Conservation (phyloP, 2,113 vertebrate species). For the Lasiurus cinereus region DNA sequence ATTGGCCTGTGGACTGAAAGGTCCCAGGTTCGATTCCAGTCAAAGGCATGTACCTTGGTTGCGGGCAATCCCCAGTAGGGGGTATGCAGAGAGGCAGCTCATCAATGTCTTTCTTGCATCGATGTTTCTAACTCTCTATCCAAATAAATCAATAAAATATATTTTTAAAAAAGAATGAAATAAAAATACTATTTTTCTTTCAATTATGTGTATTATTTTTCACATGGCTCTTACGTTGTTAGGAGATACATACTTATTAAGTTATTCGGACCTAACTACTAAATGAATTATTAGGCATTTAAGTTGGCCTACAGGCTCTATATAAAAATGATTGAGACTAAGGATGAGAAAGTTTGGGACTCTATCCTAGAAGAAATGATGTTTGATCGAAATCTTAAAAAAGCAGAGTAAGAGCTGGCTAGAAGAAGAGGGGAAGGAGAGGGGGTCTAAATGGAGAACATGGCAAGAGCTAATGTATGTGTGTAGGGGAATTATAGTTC, state of each 20-base stretch:
- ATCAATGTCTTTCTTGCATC: no score
- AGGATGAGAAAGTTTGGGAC: background rate
- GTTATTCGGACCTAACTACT: constrained; percentile 12
- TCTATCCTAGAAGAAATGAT: background rate
- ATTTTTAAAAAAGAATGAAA: background rate
- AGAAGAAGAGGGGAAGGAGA: background rate
- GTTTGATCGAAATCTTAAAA: background rate
- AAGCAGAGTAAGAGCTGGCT: background rate
- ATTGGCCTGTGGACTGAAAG: no score
- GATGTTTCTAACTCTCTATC: no score
- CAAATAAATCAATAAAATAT: no score
- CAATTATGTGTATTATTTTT: background rate
- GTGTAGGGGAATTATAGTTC: background rate
- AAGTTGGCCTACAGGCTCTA: background rate
- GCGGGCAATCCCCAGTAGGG: no score
- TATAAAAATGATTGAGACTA: background rate
- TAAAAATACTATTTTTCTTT: background rate
- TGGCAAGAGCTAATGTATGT: accelerated
- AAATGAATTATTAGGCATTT: constrained; percentile 9
- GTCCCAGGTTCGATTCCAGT: no score
- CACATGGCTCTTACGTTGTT: background rate
- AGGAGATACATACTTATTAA: background rate
- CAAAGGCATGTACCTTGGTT: no score
- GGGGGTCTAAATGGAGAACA: background rate
- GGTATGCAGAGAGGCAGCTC: no score